Evolutionary conservation across 2,888 invertebrate species (phyloP).

Genomic region (Pachycephus smyrnensis): DNA sequence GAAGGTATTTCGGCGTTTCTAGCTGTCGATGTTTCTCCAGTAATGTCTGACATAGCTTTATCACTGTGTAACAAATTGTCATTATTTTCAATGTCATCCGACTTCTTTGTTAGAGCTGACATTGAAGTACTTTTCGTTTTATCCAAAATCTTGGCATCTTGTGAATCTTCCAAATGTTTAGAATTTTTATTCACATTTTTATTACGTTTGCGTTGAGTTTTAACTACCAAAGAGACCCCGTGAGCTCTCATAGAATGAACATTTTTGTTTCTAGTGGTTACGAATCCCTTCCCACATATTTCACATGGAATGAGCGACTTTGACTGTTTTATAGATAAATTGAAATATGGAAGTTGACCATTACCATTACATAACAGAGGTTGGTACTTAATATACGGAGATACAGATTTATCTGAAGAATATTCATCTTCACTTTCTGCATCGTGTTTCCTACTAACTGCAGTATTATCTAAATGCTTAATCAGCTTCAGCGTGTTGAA

Average conservation of each 20-base stretch:
- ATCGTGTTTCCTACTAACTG: not conserved
- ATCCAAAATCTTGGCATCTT: not conserved
- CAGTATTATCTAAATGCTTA: not conserved
- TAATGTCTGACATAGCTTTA: not conserved
- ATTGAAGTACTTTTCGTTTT: not conserved
- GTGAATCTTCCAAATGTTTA: not conserved
- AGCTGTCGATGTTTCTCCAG: not conserved
- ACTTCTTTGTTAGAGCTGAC: not conserved
- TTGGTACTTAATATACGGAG: slow-evolving; percentile 42
- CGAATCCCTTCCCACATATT: slow-evolving; percentile 13
- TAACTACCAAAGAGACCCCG: not conserved
- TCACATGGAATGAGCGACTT: slow-evolving; percentile 49
- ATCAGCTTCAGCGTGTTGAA: slow-evolving; percentile 61
- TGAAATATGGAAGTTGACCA: slow-evolving; percentile 48
- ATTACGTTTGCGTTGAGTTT: not conserved
- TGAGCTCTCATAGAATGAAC: not conserved
- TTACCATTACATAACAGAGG: slow-evolving; percentile 45
- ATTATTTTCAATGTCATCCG: not conserved
- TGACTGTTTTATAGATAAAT: slow-evolving; percentile 48
- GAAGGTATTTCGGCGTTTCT: not conserved
- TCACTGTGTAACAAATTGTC: not conserved
- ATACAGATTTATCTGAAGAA: not conserved
- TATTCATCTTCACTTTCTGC: not conserved
- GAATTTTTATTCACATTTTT: not conserved
- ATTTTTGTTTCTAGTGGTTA: not conserved